Conservation (phyloP, 2,888 invertebrate species). For the Ectropis crepuscularia region DNA sequence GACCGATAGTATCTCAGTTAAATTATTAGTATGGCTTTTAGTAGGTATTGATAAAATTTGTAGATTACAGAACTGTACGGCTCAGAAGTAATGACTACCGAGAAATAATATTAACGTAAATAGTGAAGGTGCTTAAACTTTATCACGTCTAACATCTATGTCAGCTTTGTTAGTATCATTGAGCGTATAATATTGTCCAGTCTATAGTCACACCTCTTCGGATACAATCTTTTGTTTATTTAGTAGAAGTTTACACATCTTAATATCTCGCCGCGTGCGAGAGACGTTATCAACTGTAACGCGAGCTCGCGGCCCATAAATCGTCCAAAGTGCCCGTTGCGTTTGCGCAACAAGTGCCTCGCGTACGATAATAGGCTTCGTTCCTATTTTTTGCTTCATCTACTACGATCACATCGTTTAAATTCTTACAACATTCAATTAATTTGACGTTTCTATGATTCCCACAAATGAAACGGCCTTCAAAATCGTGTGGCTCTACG, state of each 20-base stretch:
- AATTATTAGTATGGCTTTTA: slow-evolving; percentile 34
- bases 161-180: slow-evolving; percentile 30
- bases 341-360: slow-evolving; percentile 76
- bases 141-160: slow-evolving; percentile 23
- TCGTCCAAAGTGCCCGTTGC: slow-evolving; percentile 66
- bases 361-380: slow-evolving; percentile 58
- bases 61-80: slow-evolving; percentile 25
- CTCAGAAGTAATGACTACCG: slow-evolving; percentile 22
- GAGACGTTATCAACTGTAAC: slow-evolving; percentile 78
- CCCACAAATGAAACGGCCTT: slow-evolving; percentile 23
- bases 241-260: slow-evolving; percentile 59
- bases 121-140: slow-evolving; percentile 27
- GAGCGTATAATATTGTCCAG: slow-evolving; percentile 23
- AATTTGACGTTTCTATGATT: slow-evolving; percentile 19
- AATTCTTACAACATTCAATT: slow-evolving; percentile 9
- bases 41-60: slow-evolving; percentile 28
- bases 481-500: slow-evolving; percentile 17
- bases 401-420: slow-evolving; percentile 28
- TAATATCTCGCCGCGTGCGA: slow-evolving; percentile 60
- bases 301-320: slow-evolving; percentile 74
- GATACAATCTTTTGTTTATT: slow-evolving; percentile 54
- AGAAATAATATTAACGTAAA: slow-evolving; percentile 28
- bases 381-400: slow-evolving; percentile 50
- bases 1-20: slow-evolving; percentile 38
- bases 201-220: slow-evolving; percentile 40